Conservation (phyloP, 2,797 vertebrate species). For the Podarcis siculus region DNA sequence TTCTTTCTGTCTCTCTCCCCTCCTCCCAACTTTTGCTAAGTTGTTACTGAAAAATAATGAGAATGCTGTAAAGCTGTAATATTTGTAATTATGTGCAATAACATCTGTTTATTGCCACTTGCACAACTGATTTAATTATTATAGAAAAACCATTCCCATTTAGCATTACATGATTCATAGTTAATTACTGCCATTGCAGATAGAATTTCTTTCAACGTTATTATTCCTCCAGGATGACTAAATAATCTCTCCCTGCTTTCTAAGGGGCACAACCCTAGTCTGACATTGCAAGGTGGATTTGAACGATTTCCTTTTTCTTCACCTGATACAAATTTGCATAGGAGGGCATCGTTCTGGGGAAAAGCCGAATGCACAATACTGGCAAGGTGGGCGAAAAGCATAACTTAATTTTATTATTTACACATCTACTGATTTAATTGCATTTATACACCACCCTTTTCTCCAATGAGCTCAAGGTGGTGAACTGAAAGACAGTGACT, state of each 20-base stretch:
- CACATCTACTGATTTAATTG: no score
- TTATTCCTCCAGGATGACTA: neutral
- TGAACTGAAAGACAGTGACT: no score
- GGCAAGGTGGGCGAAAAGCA: neutral
- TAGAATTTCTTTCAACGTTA: neutral
- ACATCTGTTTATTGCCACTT: constrained; percentile 22
- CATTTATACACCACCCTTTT: no score
- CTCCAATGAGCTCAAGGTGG: no score
- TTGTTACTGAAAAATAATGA: neutral
- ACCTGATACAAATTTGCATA: neutral
- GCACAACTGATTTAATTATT: constrained; percentile 19
- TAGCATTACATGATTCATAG: constrained; percentile 4
- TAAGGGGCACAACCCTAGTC: neutral
- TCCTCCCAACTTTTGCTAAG: neutral
- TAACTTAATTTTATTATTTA: neutral
- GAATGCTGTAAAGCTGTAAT: constrained; percentile 7
- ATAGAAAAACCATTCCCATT: neutral
- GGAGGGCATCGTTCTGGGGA: neutral
- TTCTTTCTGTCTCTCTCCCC: neutral
- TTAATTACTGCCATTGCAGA: constrained; percentile 10
- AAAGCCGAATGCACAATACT: neutral
- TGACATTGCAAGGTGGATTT: neutral
- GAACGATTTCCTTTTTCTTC: neutral
- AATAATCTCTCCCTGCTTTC: constrained; percentile 1
- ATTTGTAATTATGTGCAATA: constrained; percentile 23